Conservation (phyloP, 1,140 invertebrate species). For the Coelopa frigida region DNA sequence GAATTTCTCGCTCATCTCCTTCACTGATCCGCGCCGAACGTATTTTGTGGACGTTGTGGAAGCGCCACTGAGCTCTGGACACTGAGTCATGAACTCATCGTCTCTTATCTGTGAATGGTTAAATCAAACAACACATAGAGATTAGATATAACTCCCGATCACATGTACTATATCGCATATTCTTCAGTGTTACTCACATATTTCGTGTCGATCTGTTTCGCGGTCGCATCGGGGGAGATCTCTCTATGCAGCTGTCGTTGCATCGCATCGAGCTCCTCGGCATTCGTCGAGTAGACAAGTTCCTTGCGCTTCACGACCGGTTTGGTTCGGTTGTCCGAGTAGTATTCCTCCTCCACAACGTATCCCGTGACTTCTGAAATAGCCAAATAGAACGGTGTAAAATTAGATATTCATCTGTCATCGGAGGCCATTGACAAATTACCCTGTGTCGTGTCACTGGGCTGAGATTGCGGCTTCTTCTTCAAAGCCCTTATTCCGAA, state of each 20-base stretch:
- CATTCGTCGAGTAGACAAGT: slow-evolving; percentile 58
- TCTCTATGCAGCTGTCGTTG: background rate
- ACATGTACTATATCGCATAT: no score
- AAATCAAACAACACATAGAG: no score
- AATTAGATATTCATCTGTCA: background rate
- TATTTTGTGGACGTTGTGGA: slow-evolving; percentile 43
- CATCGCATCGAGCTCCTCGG: slow-evolving; percentile 48
- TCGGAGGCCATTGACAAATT: no score
- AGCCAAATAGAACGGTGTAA: background rate
- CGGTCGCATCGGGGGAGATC: no score
- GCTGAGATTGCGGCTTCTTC: slow-evolving; percentile 49
- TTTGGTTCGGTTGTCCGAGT: slow-evolving; percentile 57
- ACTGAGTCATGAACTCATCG: no score
- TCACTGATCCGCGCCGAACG: slow-evolving; percentile 59
- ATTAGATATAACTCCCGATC: background rate
- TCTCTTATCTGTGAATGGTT: background rate
- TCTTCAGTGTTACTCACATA: slow-evolving; percentile 6
- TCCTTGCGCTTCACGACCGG: slow-evolving; percentile 58
- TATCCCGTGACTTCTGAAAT: slow-evolving; percentile 55
- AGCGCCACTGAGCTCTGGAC: no score
- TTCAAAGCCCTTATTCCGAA: slow-evolving; percentile 67
- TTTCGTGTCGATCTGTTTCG: slow-evolving; percentile 25
- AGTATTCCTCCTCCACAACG: slow-evolving; percentile 56
- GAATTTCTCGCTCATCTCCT: slow-evolving; percentile 65
- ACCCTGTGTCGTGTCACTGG: slow-evolving; percentile 41